These are phyloP conservation scores for Tiphia femorata DNA, from an alignment of 2,888 invertebrate genomes.

Conservation along the genomic window DNA sequence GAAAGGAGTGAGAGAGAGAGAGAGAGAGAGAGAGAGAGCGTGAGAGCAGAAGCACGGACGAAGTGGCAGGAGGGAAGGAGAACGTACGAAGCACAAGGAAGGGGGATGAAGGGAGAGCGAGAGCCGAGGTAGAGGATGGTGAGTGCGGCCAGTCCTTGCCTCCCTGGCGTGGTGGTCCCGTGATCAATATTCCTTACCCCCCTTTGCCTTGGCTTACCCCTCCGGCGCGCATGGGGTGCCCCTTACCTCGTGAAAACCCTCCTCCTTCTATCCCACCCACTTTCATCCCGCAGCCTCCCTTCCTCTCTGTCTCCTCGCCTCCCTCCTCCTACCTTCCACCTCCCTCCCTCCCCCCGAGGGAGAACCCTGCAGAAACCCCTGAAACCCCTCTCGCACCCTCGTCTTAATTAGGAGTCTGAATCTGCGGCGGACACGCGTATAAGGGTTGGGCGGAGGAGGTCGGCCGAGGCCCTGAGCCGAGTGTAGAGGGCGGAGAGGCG, in stretches of 20 bases:
- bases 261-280: conserved; percentile 38
- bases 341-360: conserved; percentile 40
- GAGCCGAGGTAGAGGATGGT: conserved; percentile 29
- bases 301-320: conserved; percentile 17
- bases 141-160: conserved; percentile 57
- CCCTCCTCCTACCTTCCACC: conserved; percentile 38
- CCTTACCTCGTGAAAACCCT: conserved; percentile 51
- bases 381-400: conserved; percentile 72
- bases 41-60: not conserved
- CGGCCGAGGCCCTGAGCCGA: conserved; percentile 45
- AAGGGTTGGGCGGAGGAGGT: conserved; percentile 63
- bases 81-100: conserved; percentile 14
- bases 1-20: conserved; percentile 17
- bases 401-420: conserved; percentile 89
- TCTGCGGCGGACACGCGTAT: conserved; percentile 84
- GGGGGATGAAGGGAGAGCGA: conserved; percentile 15
- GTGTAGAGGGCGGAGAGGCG: conserved; percentile 32
- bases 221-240: conserved; percentile 57
- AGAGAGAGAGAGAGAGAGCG: conserved; percentile 19
- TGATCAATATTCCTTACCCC: conserved; percentile 70
- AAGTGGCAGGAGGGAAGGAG: not conserved
- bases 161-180: conserved; percentile 56
- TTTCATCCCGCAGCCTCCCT: conserved; percentile 30
- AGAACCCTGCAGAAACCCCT: conserved; percentile 60
- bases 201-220: conserved; percentile 66